Percentiles rank a stretch among this genome's conserved stretches.
Conservation (phyloP, 2,888 invertebrate species). For the Sarcophaga rosellei region DNA sequence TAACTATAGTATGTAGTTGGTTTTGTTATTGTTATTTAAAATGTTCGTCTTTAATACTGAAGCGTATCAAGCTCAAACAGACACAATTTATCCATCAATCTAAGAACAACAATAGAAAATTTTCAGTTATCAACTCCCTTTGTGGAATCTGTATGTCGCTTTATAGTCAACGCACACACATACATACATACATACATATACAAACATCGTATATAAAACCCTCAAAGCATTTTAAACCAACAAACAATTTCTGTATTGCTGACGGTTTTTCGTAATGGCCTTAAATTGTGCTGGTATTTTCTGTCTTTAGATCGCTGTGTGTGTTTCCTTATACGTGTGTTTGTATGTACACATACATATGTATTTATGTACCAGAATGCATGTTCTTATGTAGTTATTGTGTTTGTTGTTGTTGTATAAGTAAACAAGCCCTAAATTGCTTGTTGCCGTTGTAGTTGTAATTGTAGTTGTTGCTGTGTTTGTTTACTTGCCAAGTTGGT, state of each 20-base stretch:
- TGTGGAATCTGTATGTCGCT: background rate
- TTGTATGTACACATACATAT: slow-evolving; percentile 1
- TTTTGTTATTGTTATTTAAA: slow-evolving; percentile 32
- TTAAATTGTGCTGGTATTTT: slow-evolving; percentile 34
- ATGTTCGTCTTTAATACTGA: slow-evolving; percentile 48
- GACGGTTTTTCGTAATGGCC: slow-evolving; percentile 46
- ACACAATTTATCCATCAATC: slow-evolving; percentile 8
- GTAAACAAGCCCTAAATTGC: slow-evolving; percentile 64
- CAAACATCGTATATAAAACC: slow-evolving; percentile 19
- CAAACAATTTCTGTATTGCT: slow-evolving; percentile 39
- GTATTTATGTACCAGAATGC: background rate
- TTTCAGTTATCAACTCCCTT: background rate
- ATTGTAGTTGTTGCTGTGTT: slow-evolving; percentile 23
- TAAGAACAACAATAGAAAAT: background rate
- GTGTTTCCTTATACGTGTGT: background rate
- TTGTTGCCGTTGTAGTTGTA: slow-evolving; percentile 29
- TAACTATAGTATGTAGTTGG: slow-evolving; percentile 34
- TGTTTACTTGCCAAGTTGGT: slow-evolving; percentile 41
- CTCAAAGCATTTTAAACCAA: slow-evolving; percentile 34
- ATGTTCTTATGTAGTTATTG: slow-evolving; percentile 27
- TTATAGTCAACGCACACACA: background rate
- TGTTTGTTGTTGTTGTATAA: slow-evolving; percentile 33
- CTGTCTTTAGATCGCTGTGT: background rate
- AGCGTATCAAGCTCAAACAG: slow-evolving; percentile 64
- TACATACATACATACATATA: no score